phyloP scores from a whole-genome alignment of 2,888 invertebrate genomes.

The Amphipyra berbera region DNA sequence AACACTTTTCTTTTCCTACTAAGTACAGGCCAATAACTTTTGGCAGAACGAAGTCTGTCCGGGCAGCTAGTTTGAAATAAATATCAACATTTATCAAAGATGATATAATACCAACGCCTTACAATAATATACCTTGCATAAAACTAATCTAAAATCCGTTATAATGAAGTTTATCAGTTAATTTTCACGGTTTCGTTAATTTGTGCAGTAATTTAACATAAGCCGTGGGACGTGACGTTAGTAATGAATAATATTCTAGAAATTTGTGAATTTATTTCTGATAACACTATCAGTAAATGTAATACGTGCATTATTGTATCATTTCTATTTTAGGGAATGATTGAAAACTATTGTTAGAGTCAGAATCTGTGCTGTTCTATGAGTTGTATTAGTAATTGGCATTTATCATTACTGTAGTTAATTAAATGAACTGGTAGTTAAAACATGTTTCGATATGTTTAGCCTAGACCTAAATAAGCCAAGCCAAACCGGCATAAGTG shows the following conservation, averaged over 20 bases:
- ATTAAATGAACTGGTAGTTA: no score
- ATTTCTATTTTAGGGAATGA: conserved; percentile 32
- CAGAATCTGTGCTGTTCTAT: no score
- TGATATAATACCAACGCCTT: no score
- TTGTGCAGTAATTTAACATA: neutral
- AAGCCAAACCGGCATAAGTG: no score
- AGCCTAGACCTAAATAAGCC: no score
- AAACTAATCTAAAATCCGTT: conserved; percentile 27
- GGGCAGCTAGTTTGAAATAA: no score
- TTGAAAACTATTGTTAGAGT: conserved; percentile 10
- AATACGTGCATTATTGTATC: conserved; percentile 8
- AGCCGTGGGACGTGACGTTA: conserved; percentile 1
- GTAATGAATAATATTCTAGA: conserved; percentile 11
- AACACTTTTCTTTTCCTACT: no score
- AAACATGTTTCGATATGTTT: no score
- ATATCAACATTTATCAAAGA: no score
- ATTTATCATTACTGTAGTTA: neutral
- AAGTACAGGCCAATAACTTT: no score
- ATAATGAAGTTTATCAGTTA: conserved; percentile 28
- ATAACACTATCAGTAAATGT: conserved; percentile 18
- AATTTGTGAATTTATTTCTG: neutral
- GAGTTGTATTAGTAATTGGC: conserved; percentile 6
- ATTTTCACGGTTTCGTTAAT: conserved; percentile 25
- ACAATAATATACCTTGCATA: neutral
- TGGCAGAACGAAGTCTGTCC: no score